phyloP scores from a whole-genome alignment of 2,888 invertebrate species.

The Campoplex nolae region DNA sequence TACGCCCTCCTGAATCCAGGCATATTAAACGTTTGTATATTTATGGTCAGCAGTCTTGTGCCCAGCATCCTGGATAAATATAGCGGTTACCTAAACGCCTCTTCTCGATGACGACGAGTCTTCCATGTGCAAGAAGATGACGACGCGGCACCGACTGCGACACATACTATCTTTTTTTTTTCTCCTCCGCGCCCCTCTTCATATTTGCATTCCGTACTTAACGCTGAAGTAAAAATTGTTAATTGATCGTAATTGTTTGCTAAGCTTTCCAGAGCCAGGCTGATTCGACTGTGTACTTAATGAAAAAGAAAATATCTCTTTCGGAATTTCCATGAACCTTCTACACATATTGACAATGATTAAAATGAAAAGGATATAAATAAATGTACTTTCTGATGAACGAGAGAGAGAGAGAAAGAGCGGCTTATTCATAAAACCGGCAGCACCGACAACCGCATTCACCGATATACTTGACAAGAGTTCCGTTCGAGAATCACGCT shows the following conservation, averaged over 20 bases:
- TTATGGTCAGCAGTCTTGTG: conserved; percentile 53
- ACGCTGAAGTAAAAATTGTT: background rate
- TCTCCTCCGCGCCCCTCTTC: background rate
- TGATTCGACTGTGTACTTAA: background rate
- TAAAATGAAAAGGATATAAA: background rate
- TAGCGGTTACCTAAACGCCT: conserved; percentile 68
- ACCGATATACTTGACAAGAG: conserved; percentile 50
- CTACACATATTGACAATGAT: background rate
- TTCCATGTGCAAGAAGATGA: background rate
- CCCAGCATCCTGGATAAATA: conserved; percentile 63
- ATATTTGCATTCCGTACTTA: conserved; percentile 15
- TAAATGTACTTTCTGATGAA: too few species aligned
- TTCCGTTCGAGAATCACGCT: conserved; percentile 51
- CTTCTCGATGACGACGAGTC: conserved; percentile 60
- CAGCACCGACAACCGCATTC: conserved; percentile 43
- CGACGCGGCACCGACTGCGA: conserved; percentile 5
- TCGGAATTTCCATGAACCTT: background rate
- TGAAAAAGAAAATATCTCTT: background rate
- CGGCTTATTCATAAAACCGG: conserved; percentile 36
- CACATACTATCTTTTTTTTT: background rate
- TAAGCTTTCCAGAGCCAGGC: background rate
- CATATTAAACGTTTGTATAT: conserved; percentile 16
- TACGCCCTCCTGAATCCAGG: background rate
- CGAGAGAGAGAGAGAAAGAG: background rate
- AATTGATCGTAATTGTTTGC: conserved; percentile 12